A percentile compares a stretch with the other conserved stretches of the same genome.
Evolutionary conservation across 2,113 vertebrate species (phyloP).

Genomic region (Nanorana parkeri): DNA sequence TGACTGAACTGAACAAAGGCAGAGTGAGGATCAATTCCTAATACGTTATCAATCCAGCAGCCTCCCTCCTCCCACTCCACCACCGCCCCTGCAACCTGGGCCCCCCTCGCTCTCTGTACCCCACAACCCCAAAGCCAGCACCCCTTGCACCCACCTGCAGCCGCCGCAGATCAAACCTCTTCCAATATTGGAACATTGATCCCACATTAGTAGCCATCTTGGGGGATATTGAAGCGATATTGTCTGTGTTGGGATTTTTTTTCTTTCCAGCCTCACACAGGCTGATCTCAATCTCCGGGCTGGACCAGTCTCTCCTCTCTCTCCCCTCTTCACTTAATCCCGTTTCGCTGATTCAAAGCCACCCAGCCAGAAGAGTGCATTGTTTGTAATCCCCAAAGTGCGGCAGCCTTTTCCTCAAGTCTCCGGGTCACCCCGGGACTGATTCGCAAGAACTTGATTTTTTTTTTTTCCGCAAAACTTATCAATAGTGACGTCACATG

Average conservation of each 20-base stretch:
- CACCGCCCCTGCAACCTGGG: conserved; percentile 28
- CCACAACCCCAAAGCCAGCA: conserved; percentile 64
- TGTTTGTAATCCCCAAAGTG: conserved; percentile 44
- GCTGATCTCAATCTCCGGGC: conserved; percentile 90
- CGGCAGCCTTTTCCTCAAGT: conserved; percentile 59
- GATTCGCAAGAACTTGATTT: conserved; percentile 80
- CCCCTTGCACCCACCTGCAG: conserved; percentile 88
- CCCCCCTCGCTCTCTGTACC: conserved; percentile 44
- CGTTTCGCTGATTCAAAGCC: conserved; percentile 44
- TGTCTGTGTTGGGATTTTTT: conserved; percentile 64
- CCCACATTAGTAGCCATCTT: conserved; percentile 99
- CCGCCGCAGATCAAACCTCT: conserved; percentile 94
- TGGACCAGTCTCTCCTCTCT: conserved; percentile 80
- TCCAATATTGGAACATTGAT: conserved; percentile 96
- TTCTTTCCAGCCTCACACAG: conserved; percentile 71
- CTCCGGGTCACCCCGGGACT: conserved; percentile 71
- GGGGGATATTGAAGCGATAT: conserved; percentile 88
- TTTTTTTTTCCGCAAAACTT: conserved; percentile 76
- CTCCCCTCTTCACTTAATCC: conserved; percentile 51
- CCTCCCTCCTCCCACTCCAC: conserved; percentile 47
- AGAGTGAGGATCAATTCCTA: conserved; percentile 88
- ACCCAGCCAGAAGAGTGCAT: conserved; percentile 58
- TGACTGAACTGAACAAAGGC: conserved; percentile 96
- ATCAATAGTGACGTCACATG: conserved; percentile 87
- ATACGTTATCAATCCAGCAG: conserved; percentile 86